phyloP scores from a whole-genome alignment of 2,888 invertebrate genomes.

The Oxytorus armatus region DNA sequence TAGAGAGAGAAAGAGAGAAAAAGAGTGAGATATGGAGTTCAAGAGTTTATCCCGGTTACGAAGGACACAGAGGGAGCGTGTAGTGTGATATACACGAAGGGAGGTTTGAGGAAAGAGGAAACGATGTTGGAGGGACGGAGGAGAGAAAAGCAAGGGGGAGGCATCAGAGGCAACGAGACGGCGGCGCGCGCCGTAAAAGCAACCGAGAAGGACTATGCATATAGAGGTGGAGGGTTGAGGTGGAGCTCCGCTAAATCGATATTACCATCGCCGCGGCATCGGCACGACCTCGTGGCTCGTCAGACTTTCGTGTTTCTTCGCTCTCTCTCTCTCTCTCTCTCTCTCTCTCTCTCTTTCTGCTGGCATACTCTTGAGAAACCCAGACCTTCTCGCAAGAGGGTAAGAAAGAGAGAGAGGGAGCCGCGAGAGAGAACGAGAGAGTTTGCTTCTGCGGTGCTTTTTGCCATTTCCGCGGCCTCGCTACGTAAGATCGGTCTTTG shows the following conservation, averaged over 20 bases:
- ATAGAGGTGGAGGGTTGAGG: slow-evolving; percentile 65
- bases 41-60: slow-evolving; percentile 75
- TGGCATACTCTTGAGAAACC: slow-evolving; percentile 50
- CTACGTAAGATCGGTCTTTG: slow-evolving; percentile 44
- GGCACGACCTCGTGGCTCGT: slow-evolving; percentile 72
- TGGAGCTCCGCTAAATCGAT: slow-evolving; percentile 77
- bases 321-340: slow-evolving; percentile 24
- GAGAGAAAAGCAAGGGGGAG: slow-evolving; percentile 18
- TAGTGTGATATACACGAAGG: slow-evolving; percentile 62
- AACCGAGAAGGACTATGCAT: slow-evolving; percentile 34
- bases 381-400: slow-evolving; percentile 71
- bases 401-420: background rate
- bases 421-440: slow-evolving; percentile 32
- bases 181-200: slow-evolving; percentile 57
- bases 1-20: no score
- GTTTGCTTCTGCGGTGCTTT: slow-evolving; percentile 53
- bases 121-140: slow-evolving; percentile 36
- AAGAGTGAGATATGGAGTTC: no score
- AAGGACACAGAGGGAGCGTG: slow-evolving; percentile 33
- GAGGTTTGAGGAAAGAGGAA: slow-evolving; percentile 50
- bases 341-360: background rate
- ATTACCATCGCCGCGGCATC: slow-evolving; percentile 75
- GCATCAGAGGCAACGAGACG: slow-evolving; percentile 37
- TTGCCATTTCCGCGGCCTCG: slow-evolving; percentile 28
- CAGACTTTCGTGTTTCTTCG: slow-evolving; percentile 57